phyloP scores from a whole-genome alignment of 2,797 vertebrate species.

The Jordanella pulchra region DNA sequence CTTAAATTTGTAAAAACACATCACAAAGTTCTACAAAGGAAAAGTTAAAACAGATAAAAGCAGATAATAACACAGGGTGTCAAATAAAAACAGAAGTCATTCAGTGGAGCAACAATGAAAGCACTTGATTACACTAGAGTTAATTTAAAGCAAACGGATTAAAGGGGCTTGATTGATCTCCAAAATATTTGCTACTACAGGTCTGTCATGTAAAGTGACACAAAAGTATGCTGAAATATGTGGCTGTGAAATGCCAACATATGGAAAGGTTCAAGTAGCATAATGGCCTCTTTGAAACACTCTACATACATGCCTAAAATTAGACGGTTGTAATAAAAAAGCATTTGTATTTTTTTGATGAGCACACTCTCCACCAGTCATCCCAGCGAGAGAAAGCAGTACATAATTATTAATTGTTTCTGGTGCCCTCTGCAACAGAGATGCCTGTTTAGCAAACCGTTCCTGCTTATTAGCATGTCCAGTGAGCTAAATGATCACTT shows the following conservation, averaged over 20 bases:
- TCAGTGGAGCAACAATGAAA: not conserved
- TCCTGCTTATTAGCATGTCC: not conserved
- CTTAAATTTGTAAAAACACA: no score
- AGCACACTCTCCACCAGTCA: not conserved
- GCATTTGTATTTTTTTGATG: not conserved
- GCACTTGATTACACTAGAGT: not conserved
- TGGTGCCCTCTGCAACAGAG: not conserved
- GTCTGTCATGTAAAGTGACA: not conserved
- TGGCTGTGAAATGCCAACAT: not conserved
- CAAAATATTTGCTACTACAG: not conserved
- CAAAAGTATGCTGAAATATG: not conserved
- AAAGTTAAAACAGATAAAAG: no score
- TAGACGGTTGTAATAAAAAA: no score
- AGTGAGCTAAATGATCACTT: conserved; percentile 19
- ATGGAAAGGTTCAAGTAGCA: not conserved
- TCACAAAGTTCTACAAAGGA: no score
- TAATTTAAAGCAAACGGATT: not conserved
- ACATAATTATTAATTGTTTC: not conserved
- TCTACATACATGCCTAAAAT: not conserved
- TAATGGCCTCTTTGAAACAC: no score
- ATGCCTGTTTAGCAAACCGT: not conserved
- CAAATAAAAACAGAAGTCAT: no score
- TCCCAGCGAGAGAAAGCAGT: not conserved
- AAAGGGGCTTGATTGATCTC: not conserved
- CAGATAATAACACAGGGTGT: no score